phyloP scores from a whole-genome alignment of 1,140 invertebrate species.

The Monochamus saltuarius region DNA sequence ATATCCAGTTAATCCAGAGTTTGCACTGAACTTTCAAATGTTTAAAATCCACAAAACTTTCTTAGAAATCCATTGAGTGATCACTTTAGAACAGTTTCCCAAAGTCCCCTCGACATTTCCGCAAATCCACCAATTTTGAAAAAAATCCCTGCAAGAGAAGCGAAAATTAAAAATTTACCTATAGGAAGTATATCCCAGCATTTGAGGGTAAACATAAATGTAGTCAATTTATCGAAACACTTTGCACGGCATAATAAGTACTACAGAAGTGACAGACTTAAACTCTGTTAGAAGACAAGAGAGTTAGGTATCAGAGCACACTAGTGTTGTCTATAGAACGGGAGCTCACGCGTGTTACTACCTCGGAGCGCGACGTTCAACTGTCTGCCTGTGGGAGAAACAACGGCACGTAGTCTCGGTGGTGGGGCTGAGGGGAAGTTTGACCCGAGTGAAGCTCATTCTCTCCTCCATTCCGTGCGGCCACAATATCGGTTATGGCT shows the following conservation, averaged over 20 bases:
- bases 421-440: conserved; percentile 44
- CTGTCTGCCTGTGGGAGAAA: conserved; percentile 41
- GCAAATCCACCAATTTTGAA: conserved; percentile 12
- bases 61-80: conserved; percentile 3
- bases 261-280: not conserved
- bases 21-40: not conserved
- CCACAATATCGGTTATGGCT: conserved; percentile 52
- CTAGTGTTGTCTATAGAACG: conserved; percentile 7
- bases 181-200: conserved; percentile 54
- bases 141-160: conserved; percentile 25
- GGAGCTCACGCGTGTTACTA: conserved; percentile 20
- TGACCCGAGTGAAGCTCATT: conserved; percentile 46
- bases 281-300: not conserved
- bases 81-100: conserved; percentile 1
- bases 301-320: conserved; percentile 12
- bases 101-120: conserved; percentile 4
- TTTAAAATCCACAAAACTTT: not conserved
- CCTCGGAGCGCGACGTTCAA: conserved; percentile 37
- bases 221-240: conserved; percentile 18
- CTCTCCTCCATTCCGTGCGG: conserved; percentile 50
- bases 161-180: conserved; percentile 41
- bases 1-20: not conserved
- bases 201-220: conserved; percentile 52
- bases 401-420: conserved; percentile 40
- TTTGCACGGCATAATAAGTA: conserved; percentile 2